phyloP scores from a whole-genome alignment of 1,140 invertebrate genomes.

The Bombus affinis region DNA sequence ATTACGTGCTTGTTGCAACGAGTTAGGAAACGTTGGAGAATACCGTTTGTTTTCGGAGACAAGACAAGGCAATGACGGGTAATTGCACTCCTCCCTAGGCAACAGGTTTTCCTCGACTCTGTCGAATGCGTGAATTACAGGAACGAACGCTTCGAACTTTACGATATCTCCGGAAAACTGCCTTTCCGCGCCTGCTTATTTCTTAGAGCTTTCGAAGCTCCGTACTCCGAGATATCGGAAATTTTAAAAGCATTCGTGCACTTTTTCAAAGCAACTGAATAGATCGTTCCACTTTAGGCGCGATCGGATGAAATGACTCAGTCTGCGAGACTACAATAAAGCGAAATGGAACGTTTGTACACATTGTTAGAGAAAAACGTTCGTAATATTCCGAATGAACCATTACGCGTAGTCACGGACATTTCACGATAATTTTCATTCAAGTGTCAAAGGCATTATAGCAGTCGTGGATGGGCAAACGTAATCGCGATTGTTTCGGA shows the following conservation, averaged over 20 bases:
- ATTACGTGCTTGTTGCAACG: neutral
- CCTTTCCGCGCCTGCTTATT: no score
- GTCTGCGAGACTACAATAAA: no score
- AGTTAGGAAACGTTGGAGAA: neutral
- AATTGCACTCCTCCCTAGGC: conserved; percentile 4
- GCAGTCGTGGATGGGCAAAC: neutral
- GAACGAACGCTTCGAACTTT: neutral
- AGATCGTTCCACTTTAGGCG: no score
- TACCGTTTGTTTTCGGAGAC: neutral
- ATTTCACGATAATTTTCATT: neutral
- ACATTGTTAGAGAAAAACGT: no score
- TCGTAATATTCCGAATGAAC: no score
- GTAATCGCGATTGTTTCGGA: neutral
- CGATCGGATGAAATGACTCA: no score
- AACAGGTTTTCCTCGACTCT: neutral
- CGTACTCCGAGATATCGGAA: neutral
- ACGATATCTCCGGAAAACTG: no score
- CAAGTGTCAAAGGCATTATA: neutral
- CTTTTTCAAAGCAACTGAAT: no score
- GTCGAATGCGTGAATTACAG: neutral
- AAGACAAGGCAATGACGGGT: neutral
- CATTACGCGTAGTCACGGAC: neutral
- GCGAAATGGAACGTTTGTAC: no score
- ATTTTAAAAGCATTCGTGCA: no score
- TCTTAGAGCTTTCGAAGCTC: no score